Evolutionary conservation across 2,113 vertebrate genomes (phyloP).

Genomic region (Laticauda laticaudata): DNA sequence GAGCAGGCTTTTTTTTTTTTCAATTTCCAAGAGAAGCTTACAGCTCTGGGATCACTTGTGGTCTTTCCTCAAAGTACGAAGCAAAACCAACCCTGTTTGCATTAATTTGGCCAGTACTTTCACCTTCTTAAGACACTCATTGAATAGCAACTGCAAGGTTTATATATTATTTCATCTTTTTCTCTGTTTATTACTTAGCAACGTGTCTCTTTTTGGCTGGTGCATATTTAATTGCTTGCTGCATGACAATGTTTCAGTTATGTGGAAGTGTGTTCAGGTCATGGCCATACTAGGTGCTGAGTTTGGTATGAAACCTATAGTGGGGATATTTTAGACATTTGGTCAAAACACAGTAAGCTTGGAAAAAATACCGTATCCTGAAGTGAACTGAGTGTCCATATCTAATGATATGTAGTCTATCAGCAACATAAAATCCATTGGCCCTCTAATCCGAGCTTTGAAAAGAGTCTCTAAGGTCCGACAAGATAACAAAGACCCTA

Average conservation of each 20-base stretch:
- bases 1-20: not conserved
- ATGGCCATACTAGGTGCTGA: not conserved
- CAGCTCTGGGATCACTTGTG: not conserved
- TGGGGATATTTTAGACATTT: not conserved
- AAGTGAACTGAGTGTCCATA: not conserved
- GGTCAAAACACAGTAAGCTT: not conserved
- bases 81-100: not conserved
- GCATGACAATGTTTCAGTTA: not conserved
- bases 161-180: not conserved
- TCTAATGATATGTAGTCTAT: not conserved
- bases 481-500: slow-evolving; percentile 3
- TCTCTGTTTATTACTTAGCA: not conserved
- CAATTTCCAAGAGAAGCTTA: not conserved
- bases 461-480: not conserved
- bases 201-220: too few relatives aligned
- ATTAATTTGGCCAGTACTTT: not conserved
- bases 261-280: not conserved
- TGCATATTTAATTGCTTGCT: not conserved
- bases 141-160: not conserved
- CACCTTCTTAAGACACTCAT: not conserved
- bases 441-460: not conserved
- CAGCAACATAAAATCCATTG: not conserved
- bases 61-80: not conserved
- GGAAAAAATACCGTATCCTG: not conserved
- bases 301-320: not conserved